Base-by-base conservation (phyloP, 1,140 invertebrate genomes). In the Lordiphosa stackelbergi region DNA sequence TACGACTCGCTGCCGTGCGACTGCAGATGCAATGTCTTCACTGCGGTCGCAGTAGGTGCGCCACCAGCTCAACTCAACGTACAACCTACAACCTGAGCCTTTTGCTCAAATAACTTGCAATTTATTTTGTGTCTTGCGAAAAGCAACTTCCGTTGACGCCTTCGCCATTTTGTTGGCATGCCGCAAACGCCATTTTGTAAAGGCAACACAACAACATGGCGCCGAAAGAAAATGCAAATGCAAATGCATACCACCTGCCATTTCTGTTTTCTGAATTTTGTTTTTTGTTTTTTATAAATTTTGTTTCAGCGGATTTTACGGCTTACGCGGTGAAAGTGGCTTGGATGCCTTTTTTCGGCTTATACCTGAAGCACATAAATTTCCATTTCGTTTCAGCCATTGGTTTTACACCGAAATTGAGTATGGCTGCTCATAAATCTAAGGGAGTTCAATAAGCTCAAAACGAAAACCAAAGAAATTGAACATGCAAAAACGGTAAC, bases 141-240 rank as follows among this genome's bases (percentile, higher is more conserved):
- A 75, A 77, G 77, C 78, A 84, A 83, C 77, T 83, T 83, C 77
- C 77, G 77, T 77, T 77, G 78, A 77, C 78, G 77, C 77, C 78
- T 81, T 60, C 77, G 78, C 77, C 77, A 81, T 81, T 81, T 81
- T 81, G 77, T 61, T 77, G 78, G 77, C 49, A 56, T 63, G 68
- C 72, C 77, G 60, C 77, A 77, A 83, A 65, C 78, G 78, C 77
- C 77, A 81, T 81, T 81, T 81, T 73, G 78, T 64, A 77, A 54
- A 45, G 53, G 68, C 72, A 81, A 69, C 73, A 73, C 37, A 52
- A 73, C 37, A 52, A 66, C 75, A 81, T 70, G 70, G 66, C 71
- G 66, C 38, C 57, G 59, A 74, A 70, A 71, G 65, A 61, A 83
- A 70, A 68, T 71, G 64, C 64, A 68, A 71, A 81, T 83, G 60